Percentiles rank a stretch among this genome's conserved stretches.
Conservation (phyloP, 2,797 vertebrate genomes). For the Pitangus sulphuratus region DNA sequence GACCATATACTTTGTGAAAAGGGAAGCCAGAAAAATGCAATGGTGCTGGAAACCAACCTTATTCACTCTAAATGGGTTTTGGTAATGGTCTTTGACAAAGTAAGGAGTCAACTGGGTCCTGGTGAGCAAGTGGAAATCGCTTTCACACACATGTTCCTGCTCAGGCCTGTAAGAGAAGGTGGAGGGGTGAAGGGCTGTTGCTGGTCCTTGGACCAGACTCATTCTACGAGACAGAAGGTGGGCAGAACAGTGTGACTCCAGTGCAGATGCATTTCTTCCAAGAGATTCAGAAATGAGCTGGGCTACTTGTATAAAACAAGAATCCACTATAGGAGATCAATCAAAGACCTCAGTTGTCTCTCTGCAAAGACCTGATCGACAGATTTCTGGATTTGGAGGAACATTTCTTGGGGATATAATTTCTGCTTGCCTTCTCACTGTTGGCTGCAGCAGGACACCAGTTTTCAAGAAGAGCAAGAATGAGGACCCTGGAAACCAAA, state of each 20-base stretch:
- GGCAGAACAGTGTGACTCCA: not conserved
- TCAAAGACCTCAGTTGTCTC: not conserved
- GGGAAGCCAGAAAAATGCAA: not conserved
- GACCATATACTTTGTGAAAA: not conserved
- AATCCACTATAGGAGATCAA: not conserved
- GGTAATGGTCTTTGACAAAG: not conserved
- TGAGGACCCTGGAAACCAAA: not conserved
- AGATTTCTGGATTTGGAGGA: not conserved
- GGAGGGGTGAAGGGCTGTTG: not conserved
- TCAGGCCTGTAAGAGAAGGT: not conserved
- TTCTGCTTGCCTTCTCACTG: not conserved
- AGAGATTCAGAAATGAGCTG: not conserved
- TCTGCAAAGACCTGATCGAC: not conserved
- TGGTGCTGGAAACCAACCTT: not conserved
- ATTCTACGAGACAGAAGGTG: not conserved
- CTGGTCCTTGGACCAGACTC: not conserved
- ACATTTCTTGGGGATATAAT: not conserved
- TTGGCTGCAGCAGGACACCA: not conserved
- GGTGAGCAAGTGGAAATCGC: not conserved
- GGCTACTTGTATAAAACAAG: not conserved
- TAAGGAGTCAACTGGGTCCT: not conserved
- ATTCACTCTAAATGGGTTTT: not conserved
- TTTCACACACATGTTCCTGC: fast-evolving
- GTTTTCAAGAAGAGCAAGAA: not conserved
- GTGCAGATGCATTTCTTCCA: not conserved